Evolutionary conservation across 2,113 vertebrate genomes (phyloP).

Genomic region (Cairina moschata): DNA sequence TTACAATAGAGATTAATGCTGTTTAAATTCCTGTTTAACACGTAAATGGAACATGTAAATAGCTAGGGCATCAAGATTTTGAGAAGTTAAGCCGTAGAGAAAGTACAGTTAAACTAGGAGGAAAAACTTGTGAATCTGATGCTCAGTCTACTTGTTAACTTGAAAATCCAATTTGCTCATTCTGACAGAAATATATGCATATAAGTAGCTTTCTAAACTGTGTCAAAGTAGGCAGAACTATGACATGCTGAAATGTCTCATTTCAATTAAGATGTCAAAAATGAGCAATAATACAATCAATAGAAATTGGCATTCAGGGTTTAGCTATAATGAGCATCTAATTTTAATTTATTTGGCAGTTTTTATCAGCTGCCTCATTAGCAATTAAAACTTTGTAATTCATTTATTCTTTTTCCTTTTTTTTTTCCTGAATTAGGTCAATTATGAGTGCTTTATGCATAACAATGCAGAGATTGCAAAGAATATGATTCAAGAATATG

Average conservation of each 20-base stretch:
- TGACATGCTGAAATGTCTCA: not conserved
- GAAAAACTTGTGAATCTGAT: not conserved
- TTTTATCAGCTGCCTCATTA: not conserved
- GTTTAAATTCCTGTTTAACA: not conserved
- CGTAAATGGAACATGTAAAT: not conserved
- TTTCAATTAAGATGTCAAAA: not conserved
- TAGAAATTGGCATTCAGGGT: not conserved
- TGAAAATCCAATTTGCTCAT: not conserved
- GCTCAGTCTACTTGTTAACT: not conserved
- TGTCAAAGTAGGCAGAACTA: not conserved
- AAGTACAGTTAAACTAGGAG: not conserved
- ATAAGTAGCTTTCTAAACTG: not conserved
- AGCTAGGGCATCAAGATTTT: not conserved
- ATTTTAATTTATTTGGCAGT: not conserved
- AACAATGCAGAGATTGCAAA: not conserved
- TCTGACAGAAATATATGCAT: not conserved
- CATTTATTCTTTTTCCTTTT: not conserved
- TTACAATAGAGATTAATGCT: no score
- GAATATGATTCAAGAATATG: not conserved
- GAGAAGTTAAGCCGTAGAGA: not conserved
- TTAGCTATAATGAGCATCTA: not conserved
- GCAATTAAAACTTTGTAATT: not conserved
- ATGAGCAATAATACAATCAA: not conserved
- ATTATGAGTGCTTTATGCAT: not conserved
- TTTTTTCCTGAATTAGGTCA: not conserved